Evolutionary conservation across 2,113 vertebrate genomes (phyloP), one percentile per base, ranked within the genome.

Genomic region (Melierax canorus): DNA sequence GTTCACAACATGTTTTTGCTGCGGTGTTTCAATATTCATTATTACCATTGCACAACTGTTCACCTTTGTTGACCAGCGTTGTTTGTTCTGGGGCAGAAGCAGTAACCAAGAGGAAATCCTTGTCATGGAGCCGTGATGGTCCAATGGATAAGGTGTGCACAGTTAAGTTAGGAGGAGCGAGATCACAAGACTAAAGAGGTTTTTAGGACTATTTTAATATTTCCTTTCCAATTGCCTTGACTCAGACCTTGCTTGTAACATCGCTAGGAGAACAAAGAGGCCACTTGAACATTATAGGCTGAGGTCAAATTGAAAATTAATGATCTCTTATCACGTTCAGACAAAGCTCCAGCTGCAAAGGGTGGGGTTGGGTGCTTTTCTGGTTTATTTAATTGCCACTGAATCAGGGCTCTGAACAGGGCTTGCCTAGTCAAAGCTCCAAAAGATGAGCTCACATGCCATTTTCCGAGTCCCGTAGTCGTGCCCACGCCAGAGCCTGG

Each of bases 231-330:
- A 74, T 91, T 94, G 89, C 94, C 89, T 96, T 96, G 94, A 97
- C 96, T 96, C 94, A 97, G 89, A 88, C 93, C 95, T 97, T 74
- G 92, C 91, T 96, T 90, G 94, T 96, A 96, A 90, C 95, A 96
- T 94, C 91, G 0, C 84, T 55, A 32, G 2, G 82, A 94, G 93
- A 96, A 96, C 96, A 97, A 97, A 96, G 94, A 88, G 94, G 94
- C 91, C 94, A 97, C 95, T 97, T 87, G 81, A 96, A 95, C 67
- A 80, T 96, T 96, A 96, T 91, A 97, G 94, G 75, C 84, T 96
- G 94, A 97, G 96, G 95, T 97, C 97, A 97, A 97, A 96, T 95
- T 95, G 95, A 92, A 96, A 97, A 97, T 97, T 97, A 97, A 97
- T 97, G 94, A 97, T 96, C 94, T 97, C 95, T 96, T 97, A 95